Base-by-base conservation (phyloP, 2,113 vertebrate genomes). In the Hemibagrus wyckioides region DNA sequence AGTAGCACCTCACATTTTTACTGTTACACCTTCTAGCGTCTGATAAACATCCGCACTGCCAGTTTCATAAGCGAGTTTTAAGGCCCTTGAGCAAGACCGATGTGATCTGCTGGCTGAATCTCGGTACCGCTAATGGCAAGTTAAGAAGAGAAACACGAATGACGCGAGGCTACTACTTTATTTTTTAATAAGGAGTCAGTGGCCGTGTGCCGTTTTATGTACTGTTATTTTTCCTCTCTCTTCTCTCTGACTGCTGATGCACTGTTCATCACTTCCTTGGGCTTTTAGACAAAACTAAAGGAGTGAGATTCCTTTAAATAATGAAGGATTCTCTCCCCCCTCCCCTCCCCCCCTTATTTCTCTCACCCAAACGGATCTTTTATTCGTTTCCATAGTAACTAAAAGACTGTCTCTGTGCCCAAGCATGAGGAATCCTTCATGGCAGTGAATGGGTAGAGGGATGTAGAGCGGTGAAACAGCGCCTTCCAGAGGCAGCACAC, bases 341-440 rank as follows among this genome's bases (percentile, higher is more conserved):
- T 3, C 17, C 77, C 44, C n/a, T n/a, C n/a, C n/a, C n/a, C 65
- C 57, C 85, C 82, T 33, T 28, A 48, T 65, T 89, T 88, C 82
- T 89, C 85, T 90, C 85, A 88, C 87, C 90, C 91, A 90, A 92
- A 92, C 90, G 89, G 89, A 85, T 91, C 87, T 89, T 91, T 91
- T 90, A 90, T 91, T 89, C 73, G 90, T 92, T 92, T 91, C 91
- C 90, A 92, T 92, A 90, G 92, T 91, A 92, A 91, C 92, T 91
- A 90, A 92, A 91, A 90, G 86, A 91, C 91, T 87, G 89, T 89
- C 90, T 92, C 89, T 83, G 90, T 91, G 87, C 88, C 75, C 54
- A 80, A 90, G 85, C 90, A 88, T 90, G 90, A 90, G 90, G 86
- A 88, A 84, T 90, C 89, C 90, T 90, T 89, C 90, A 84, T 85